phyloP scores from a whole-genome alignment of 2,797 vertebrate genomes.

The Menidia menidia region DNA sequence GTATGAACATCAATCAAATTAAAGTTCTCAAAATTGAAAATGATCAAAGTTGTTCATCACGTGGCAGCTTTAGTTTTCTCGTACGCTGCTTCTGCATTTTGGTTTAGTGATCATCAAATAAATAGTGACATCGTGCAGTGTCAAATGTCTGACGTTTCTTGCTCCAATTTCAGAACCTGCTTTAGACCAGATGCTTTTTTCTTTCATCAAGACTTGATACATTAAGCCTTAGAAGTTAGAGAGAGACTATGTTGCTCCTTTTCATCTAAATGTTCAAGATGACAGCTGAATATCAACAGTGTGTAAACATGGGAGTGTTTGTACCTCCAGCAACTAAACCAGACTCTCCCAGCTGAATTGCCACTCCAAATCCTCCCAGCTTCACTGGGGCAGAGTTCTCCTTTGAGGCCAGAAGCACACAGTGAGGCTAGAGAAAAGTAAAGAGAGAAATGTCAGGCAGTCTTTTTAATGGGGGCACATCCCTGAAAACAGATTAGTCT shows the following conservation, averaged over 20 bases:
- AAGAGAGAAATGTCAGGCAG: background rate
- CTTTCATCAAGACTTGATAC: background rate
- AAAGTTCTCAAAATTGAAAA: background rate
- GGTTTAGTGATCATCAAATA: background rate
- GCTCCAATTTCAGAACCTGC: background rate
- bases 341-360: conserved; percentile 97
- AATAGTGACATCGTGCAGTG: background rate
- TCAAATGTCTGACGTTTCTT: background rate
- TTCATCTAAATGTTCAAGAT: background rate
- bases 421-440: conserved; percentile 88
- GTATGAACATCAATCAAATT: too few species aligned
- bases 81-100: background rate
- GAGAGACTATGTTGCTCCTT: background rate
- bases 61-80: background rate
- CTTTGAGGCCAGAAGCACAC: conserved; percentile 96
- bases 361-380: conserved; percentile 97
- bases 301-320: background rate
- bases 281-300: too few species aligned
- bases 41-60: background rate
- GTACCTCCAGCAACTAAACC: conserved; percentile 98
- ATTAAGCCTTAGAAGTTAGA: too few species aligned
- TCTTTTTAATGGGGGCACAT: background rate
- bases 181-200: background rate
- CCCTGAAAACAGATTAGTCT: background rate
- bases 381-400: conserved; percentile 99